Percentiles rank a stretch among this genome's conserved stretches.
phyloP scores from a whole-genome alignment of 1,140 invertebrate species.

The Colletes latitarsis region DNA sequence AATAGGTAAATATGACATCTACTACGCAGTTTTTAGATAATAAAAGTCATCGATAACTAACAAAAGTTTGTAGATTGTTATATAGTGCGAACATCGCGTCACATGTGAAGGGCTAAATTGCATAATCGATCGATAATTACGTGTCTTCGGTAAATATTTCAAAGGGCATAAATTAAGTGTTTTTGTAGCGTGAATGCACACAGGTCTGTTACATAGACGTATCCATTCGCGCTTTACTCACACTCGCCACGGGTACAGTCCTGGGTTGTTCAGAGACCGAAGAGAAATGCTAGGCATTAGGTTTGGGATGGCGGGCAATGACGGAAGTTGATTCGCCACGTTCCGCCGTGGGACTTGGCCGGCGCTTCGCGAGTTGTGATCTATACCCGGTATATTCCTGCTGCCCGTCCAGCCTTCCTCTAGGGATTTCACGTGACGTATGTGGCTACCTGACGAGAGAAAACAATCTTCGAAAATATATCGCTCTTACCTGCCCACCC shows the following conservation, averaged over 20 bases:
- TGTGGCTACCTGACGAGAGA: conserved; percentile 82
- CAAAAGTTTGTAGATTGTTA: too few relatives aligned
- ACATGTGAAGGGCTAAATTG: too few relatives aligned
- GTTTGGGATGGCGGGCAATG: conserved; percentile 78
- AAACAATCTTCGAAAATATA: conserved; percentile 82
- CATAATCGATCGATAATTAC: too few relatives aligned
- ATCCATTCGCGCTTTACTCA: conserved; percentile 36
- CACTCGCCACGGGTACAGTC: conserved; percentile 20
- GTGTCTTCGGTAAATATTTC: too few relatives aligned
- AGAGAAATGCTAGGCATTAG: conserved; percentile 80
- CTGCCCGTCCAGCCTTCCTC: conserved; percentile 69
- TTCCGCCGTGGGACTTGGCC: conserved; percentile 74
- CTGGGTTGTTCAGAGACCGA: conserved; percentile 74
- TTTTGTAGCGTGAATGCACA: background rate
- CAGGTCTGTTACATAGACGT: conserved; percentile 4
- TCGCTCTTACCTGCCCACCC: conserved; percentile 67
- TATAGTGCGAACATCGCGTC: too few relatives aligned
- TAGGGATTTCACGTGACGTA: conserved; percentile 78
- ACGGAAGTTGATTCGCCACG: conserved; percentile 81
- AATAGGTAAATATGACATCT: too few relatives aligned
- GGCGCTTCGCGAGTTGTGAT: conserved; percentile 78
- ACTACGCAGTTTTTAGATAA: too few relatives aligned
- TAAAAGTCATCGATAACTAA: too few relatives aligned
- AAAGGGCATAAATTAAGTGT: too few relatives aligned
- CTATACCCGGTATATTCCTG: conserved; percentile 76